phyloP scores from a whole-genome alignment of 2,113 vertebrate species.

The Orcinus orca region DNA sequence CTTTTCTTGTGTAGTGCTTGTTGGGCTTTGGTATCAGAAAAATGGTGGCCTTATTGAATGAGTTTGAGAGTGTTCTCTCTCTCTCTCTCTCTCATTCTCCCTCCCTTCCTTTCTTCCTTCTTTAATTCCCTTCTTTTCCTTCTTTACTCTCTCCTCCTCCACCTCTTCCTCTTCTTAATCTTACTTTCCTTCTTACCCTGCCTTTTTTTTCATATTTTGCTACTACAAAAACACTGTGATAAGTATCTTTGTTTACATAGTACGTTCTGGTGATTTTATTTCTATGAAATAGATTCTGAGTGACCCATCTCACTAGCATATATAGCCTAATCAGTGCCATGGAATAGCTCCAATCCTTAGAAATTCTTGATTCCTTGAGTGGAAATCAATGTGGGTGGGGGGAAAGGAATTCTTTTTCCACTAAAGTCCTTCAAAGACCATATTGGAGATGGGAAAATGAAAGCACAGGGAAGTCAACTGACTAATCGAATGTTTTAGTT shows the following conservation, averaged over 20 bases:
- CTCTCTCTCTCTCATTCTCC: not conserved
- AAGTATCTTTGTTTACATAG: not conserved
- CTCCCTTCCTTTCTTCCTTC: not conserved
- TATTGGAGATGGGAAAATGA: not conserved
- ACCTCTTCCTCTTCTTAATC: not conserved
- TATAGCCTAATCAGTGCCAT: not conserved
- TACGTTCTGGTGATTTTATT: not conserved
- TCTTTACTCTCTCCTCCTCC: not conserved
- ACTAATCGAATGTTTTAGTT: not conserved
- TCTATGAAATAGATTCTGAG: not conserved
- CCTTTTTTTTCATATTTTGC: not conserved
- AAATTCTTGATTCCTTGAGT: not conserved
- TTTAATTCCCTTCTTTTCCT: not conserved
- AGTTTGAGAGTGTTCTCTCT: not conserved
- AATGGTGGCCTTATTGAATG: not conserved
- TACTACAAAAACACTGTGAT: not conserved
- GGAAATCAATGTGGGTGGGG: not conserved
- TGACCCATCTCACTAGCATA: not conserved
- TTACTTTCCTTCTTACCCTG: not conserved
- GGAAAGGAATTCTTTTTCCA: not conserved
- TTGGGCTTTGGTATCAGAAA: not conserved
- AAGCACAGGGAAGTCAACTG: not conserved
- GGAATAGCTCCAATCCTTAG: not conserved
- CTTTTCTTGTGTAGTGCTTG: not conserved
- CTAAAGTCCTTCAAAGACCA: not conserved